phyloP scores from a whole-genome alignment of 2,888 invertebrate genomes.

The Drosophila robusta region DNA sequence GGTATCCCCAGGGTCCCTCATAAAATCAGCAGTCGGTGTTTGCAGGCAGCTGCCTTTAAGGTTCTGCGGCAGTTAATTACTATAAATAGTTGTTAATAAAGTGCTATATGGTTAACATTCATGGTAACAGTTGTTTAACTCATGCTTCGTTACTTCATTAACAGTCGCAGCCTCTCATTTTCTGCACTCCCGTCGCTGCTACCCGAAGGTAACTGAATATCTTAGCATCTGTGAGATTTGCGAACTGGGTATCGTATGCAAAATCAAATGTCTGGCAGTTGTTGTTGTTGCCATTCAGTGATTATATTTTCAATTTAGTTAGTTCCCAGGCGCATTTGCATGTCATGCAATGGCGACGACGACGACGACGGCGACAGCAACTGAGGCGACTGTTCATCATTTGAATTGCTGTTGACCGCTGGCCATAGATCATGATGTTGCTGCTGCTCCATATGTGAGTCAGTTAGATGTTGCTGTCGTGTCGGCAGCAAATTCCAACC shows the following conservation, averaged over 20 bases:
- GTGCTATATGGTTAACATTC: neutral
- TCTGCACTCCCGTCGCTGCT: neutral
- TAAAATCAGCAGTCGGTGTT: too few relatives aligned
- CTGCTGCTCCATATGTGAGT: conserved; percentile 28
- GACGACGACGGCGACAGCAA: conserved; percentile 4
- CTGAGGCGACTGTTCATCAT: conserved; percentile 40
- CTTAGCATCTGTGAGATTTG: conserved; percentile 49
- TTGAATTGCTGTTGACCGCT: conserved; percentile 49
- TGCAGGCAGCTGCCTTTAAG: too few relatives aligned
- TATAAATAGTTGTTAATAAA: neutral
- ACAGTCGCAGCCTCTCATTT: neutral
- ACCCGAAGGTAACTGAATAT: conserved; percentile 29
- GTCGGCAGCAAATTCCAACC: conserved; percentile 41
- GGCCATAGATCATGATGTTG: conserved; percentile 46
- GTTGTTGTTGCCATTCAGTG: conserved; percentile 44
- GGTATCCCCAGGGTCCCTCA: too few relatives aligned
- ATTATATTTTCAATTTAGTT: conserved; percentile 68
- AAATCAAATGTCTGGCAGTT: conserved; percentile 48
- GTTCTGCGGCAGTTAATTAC: neutral
- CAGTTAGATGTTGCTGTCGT: conserved; percentile 35
- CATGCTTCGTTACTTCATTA: conserved; percentile 18
- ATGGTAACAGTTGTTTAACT: neutral
- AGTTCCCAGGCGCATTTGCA: conserved; percentile 70
- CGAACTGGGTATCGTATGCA: conserved; percentile 43
- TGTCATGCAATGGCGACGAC: conserved; percentile 44